Base-by-base conservation (phyloP, 1,140 invertebrate species). In the Eciton burchellii region DNA sequence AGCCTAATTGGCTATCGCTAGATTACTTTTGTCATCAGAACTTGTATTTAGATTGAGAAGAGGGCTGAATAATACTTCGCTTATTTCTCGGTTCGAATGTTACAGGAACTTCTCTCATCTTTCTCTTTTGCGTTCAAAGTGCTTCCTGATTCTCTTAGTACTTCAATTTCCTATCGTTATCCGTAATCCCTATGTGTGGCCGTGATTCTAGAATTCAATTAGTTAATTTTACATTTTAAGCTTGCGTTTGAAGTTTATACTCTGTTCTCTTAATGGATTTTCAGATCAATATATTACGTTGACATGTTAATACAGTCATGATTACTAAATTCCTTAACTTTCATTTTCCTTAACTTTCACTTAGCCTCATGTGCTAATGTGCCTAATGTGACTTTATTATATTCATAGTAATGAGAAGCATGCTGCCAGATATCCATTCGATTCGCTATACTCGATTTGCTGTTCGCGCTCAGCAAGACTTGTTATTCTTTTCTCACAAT, bases 1-100 rank as follows among this genome's bases (percentile, higher is more conserved):
- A 72, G 21, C 14, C 8, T 43, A 59, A 72, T 72, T 19, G 35
- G n/a, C 19, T 72, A 35, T 9, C 4, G 56, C 56, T 35, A 21
- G 21, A 54, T 9, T 16, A 24, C 9, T 59, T 59, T 41, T 16
- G 5, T 3, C 41, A 56, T 41, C 41, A 41, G 41, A 3, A 56
- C 0, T 24, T 54, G 41, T 68, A 68, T 29, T 43, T 47, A 26
- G 14, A n/a, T 4, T 71, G 1, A 41, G 35, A 43, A 14, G 29
- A 21, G 11, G 57, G 41, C 14, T 41, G 6, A 35, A 35, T 35
- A 72, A 43, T 21, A 9, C 24, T 57, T 72, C 9, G 11, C 14
- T n/a, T 19, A 52, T 5, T 52, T n/a, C 19, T 21, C n/a, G n/a
- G n/a, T n/a, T 54, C n/a, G 8, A 21, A 19, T 21, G 6, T 35